Evolutionary conservation across 2,797 vertebrate species (phyloP).

Genomic region (Leptoclinus maculatus): DNA sequence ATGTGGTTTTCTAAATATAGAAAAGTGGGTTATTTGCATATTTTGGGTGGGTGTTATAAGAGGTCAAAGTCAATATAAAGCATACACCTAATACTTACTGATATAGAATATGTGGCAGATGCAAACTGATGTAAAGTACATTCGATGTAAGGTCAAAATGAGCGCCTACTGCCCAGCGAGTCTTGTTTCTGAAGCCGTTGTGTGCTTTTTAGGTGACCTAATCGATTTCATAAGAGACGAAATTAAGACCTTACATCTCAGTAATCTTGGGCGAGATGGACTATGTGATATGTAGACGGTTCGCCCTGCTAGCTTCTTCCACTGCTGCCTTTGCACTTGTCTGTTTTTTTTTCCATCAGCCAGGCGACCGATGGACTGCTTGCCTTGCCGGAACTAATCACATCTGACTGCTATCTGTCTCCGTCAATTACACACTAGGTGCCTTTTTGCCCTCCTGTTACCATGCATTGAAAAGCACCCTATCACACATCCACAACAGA

Average conservation of each 20-base stretch:
- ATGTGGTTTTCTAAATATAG: conserved; percentile 2
- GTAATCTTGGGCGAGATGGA: not conserved
- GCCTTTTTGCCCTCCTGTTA: conserved; percentile 56
- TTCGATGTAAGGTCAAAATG: conserved; percentile 8
- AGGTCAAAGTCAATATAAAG: conserved; percentile 26
- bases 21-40: conserved; percentile 23
- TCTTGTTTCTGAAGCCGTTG: not conserved
- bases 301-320: conserved; percentile 1
- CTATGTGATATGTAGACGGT: not conserved
- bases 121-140: conserved; percentile 6
- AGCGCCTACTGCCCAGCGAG: not conserved
- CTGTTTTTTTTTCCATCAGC: conserved; percentile 55
- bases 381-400: conserved; percentile 78
- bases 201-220: not conserved
- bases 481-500: conserved; percentile 29
- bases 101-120: conserved; percentile 6
- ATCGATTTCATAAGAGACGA: not conserved
- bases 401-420: conserved; percentile 82
- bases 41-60: not conserved
- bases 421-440: conserved; percentile 75
- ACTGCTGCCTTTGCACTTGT: conserved; percentile 60
- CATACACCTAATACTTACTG: not conserved
- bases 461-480: conserved; percentile 49
- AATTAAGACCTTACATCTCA: not conserved
- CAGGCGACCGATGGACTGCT: conserved; percentile 61